These are phyloP conservation scores for Sphyrna mokarran DNA, from an alignment of 2,113 vertebrate species.

Conservation along the genomic window DNA sequence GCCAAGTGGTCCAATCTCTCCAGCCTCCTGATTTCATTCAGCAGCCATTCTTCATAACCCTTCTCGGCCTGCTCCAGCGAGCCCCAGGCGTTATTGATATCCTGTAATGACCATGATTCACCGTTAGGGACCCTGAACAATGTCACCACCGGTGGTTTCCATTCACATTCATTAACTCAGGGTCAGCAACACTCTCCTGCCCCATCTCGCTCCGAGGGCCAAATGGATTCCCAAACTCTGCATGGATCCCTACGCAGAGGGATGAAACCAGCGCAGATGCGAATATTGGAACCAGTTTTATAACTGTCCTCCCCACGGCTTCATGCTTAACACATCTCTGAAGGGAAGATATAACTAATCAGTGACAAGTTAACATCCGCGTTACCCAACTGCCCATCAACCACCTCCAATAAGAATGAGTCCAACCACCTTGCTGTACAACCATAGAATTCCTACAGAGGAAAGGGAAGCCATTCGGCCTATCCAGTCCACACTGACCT, in stretches of 20 bases:
- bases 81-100: conserved; percentile 91
- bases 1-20: conserved; percentile 94
- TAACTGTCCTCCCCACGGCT: neutral
- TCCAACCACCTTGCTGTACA: neutral
- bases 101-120: conserved; percentile 53
- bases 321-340: neutral
- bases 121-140: neutral
- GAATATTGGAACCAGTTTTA: neutral
- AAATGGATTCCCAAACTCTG: neutral
- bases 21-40: conserved; percentile 93
- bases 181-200: neutral
- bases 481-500: too few species aligned
- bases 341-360: neutral
- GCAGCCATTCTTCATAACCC: conserved; percentile 94
- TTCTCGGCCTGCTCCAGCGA: conserved; percentile 91
- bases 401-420: neutral
- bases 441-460: neutral
- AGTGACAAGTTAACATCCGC: neutral
- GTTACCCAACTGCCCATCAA: neutral
- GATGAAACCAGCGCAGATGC: neutral
- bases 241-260: neutral
- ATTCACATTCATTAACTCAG: neutral
- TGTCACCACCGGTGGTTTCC: neutral
- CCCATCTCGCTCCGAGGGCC: neutral
- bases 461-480: too few species aligned